Percentiles rank a stretch among this genome's conserved stretches.
These are phyloP conservation scores for Ophion slaviceki DNA, from an alignment of 2,888 invertebrate genomes.

Conservation along the genomic window DNA sequence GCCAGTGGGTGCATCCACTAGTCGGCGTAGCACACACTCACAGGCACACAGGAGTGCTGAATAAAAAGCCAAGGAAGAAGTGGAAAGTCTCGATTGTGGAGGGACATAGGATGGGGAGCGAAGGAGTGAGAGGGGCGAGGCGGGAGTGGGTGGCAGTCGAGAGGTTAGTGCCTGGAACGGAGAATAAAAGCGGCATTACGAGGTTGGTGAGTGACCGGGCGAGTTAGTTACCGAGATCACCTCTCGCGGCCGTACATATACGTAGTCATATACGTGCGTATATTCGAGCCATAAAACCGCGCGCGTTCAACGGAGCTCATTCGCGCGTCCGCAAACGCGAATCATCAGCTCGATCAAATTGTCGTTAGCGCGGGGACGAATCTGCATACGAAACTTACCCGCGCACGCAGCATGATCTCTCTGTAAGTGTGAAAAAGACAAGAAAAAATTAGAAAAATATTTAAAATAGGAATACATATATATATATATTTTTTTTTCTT, in stretches of 20 bases:
- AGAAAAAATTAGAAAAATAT: neutral
- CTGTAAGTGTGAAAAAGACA: conserved; percentile 38
- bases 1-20: too few relatives aligned
- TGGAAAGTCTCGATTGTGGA: conserved; percentile 29
- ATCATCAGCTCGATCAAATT: neutral
- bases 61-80: conserved; percentile 40
- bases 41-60: neutral
- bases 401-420: conserved; percentile 42
- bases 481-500: neutral
- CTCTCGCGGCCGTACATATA: neutral
- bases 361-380: neutral
- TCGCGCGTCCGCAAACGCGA: neutral
- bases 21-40: too few relatives aligned
- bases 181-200: conserved; percentile 54
- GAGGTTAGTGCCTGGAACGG: conserved; percentile 41
- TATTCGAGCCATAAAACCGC: neutral
- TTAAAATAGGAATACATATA: neutral
- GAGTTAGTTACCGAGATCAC: conserved; percentile 18
- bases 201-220: conserved; percentile 36
- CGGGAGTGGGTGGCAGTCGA: conserved; percentile 12
- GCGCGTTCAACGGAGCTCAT: neutral
- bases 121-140: neutral
- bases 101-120: neutral
- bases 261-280: neutral
- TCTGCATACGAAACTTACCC: neutral